Evolutionary conservation across 2,113 vertebrate genomes (phyloP), one percentile per base, ranked within the genome.

Genomic region (Coturnix japonica): DNA sequence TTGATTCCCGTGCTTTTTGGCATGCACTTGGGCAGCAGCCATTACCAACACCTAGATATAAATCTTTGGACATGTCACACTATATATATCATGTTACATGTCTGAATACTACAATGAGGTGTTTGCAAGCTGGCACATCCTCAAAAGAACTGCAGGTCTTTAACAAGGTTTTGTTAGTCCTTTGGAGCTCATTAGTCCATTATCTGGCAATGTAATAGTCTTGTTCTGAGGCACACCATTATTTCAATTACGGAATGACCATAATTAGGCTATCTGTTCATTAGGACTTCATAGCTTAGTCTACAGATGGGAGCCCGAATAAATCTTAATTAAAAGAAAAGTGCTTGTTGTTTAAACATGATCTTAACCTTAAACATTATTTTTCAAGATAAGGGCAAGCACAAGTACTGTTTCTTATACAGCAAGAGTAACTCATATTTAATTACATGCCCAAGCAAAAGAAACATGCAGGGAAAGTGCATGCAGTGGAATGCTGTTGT

Each of bases 291-390:
- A 89, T 94, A 12, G 20, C 64, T 80, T 74, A 54, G 14, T 51
- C 67, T 80, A 71, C 75, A 73, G 65, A 78, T 90, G 76, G 65
- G 37, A 93, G 71, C 49, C 30, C 74, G 60, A 60, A 81, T 93
- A 91, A 94, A 94, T 86, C 90, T 94, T 91, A 95, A 96, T 95
- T 94, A 86, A 91, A 89, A 87, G n/a, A 30, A 89, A 76, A 91
- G 70, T 60, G 14, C 61, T 57, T 91, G 60, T 78, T 88, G 51
- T 77, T 92, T 91, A 93, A 94, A 90, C 82, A 56, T 33, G 39
- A 60, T 6, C 79, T 95, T 91, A 93, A 87, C 72, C 20, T 95
- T 82, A 85, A 93, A 83, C 60, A 47, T 14, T 28, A 53, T 26
- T 33, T 35, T 89, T 41, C 51, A 91, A 89, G 84, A 81, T 93